Conservation (phyloP, 2,113 vertebrate species). For the Gymnobelideus leadbeateri region DNA sequence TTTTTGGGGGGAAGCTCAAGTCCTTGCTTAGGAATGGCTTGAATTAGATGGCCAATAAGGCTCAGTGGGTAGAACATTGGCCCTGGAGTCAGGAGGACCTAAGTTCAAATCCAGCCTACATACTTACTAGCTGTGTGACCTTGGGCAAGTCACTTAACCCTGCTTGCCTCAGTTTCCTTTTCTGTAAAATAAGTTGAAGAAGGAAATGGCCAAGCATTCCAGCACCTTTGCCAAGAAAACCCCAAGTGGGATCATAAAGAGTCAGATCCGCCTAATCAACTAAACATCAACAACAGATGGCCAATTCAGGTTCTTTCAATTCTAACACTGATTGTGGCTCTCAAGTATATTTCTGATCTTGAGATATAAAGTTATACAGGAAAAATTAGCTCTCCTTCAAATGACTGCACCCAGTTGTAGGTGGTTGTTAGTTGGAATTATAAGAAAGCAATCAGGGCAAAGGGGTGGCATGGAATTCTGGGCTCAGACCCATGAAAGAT, state of each 20-base stretch:
- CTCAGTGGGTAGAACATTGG: neutral
- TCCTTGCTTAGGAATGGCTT: neutral
- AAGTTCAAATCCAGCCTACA: neutral
- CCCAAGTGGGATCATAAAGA: neutral
- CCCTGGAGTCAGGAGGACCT: neutral
- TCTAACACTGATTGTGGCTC: neutral
- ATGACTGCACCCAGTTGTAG: neutral
- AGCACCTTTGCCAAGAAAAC: neutral
- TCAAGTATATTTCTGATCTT: neutral
- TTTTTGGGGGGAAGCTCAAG: neutral
- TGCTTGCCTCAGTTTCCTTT: neutral
- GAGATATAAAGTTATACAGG: neutral
- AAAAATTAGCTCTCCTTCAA: neutral
- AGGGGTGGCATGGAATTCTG: neutral
- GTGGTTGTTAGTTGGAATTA: neutral
- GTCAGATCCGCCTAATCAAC: neutral
- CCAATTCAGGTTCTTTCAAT: neutral
- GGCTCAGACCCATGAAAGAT: neutral
- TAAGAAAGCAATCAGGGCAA: neutral
- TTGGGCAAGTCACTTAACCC: neutral
- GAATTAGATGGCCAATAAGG: neutral
- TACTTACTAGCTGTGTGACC: neutral
- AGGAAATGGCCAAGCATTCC: neutral
- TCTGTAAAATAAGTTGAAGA: neutral
- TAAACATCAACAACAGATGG: neutral